Evolutionary conservation across 2,113 vertebrate species (phyloP).

Genomic region (Chlamydotis undulata): DNA sequence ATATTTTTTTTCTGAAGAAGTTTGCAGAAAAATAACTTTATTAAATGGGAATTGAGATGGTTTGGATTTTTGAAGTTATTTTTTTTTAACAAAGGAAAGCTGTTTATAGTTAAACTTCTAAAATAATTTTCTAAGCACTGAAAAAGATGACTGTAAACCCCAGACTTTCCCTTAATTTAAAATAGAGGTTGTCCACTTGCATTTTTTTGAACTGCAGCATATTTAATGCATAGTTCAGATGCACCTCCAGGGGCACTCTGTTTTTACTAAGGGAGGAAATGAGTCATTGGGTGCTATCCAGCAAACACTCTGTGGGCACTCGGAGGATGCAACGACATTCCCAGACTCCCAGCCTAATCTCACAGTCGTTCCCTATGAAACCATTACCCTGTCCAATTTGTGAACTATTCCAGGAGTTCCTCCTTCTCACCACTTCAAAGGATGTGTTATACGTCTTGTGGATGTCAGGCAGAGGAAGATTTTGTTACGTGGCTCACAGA

Average conservation of each 20-base stretch:
- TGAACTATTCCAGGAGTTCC: neutral
- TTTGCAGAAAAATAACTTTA: neutral
- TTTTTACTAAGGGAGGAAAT: neutral
- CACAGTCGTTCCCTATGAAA: neutral
- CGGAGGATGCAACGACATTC: neutral
- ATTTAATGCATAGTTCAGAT: neutral
- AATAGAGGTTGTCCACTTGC: neutral
- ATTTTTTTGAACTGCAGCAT: neutral
- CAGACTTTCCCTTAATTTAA: neutral
- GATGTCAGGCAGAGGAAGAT: neutral
- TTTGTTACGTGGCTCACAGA: neutral
- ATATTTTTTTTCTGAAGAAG: neutral
- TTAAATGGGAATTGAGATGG: neutral
- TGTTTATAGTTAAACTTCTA: neutral
- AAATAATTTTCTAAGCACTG: neutral
- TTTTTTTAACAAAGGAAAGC: neutral
- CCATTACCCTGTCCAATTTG: neutral
- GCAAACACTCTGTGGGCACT: neutral
- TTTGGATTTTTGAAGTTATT: neutral
- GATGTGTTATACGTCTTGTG: neutral
- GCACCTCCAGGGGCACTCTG: neutral
- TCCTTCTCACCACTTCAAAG: neutral
- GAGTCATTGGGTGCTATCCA: neutral
- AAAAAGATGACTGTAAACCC: neutral
- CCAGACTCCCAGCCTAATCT: neutral